Percentiles rank a stretch among this genome's conserved stretches.
Conservation (phyloP, 2,888 invertebrate genomes). For the Carabus problematicus region DNA sequence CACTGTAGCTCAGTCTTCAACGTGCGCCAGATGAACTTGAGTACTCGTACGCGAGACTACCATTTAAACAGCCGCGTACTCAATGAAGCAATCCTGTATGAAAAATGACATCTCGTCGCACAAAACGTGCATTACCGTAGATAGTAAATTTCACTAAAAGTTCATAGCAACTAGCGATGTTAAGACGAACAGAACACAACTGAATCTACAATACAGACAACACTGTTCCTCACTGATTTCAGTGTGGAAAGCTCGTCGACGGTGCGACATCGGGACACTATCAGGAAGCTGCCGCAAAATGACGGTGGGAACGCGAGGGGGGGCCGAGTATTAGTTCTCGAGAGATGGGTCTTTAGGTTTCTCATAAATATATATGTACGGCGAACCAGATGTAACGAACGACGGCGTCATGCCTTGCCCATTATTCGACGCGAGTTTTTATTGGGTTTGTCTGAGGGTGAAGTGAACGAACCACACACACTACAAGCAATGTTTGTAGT, state of each 20-base stretch:
- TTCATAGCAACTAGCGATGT: too few relatives aligned
- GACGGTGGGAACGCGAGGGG: background rate
- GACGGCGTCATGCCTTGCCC: slow-evolving; percentile 55
- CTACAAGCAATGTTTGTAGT: too few relatives aligned
- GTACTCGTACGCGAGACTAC: background rate
- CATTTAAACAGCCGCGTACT: background rate
- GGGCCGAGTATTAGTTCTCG: slow-evolving; percentile 5
- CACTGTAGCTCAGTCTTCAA: background rate
- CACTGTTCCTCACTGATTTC: too few relatives aligned
- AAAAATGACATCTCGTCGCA: too few relatives aligned
- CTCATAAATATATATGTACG: slow-evolving; percentile 55
- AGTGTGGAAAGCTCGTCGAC: too few relatives aligned
- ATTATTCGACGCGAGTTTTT: slow-evolving; percentile 54
- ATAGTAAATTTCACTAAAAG: too few relatives aligned
- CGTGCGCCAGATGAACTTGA: slow-evolving; percentile 1
- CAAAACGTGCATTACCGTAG: too few relatives aligned
- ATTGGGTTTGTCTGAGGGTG: slow-evolving; percentile 47
- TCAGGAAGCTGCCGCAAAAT: background rate
- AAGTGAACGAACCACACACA: too few relatives aligned
- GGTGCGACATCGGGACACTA: too few relatives aligned
- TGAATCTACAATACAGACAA: too few relatives aligned
- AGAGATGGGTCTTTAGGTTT: slow-evolving; percentile 39
- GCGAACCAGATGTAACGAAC: slow-evolving; percentile 57
- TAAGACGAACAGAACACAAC: too few relatives aligned
- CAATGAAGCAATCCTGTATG: too few relatives aligned